Conservation (phyloP, 2,113 vertebrate genomes). For the Cyanoderma ruficeps region DNA sequence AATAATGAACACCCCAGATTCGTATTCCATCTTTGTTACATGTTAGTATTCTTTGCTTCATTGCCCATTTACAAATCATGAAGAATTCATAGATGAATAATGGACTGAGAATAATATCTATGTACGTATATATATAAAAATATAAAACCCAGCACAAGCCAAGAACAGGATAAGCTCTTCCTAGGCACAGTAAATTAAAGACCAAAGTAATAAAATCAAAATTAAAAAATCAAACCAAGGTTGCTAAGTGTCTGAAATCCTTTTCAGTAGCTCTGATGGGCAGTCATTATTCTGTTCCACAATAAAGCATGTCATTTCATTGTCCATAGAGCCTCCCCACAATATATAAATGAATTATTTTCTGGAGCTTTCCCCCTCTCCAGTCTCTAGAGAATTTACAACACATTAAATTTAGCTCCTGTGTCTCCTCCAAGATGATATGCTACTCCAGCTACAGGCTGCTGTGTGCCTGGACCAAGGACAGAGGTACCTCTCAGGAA, state of each 20-base stretch:
- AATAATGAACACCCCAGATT: neutral
- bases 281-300: neutral
- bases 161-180: neutral
- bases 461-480: neutral
- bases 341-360: neutral
- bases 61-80: constrained; percentile 3
- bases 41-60: neutral
- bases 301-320: neutral
- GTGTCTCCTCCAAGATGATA: neutral
- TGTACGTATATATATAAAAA: neutral
- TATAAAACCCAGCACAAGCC: neutral
- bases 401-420: neutral
- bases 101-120: neutral
- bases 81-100: constrained; percentile 33
- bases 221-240: neutral
- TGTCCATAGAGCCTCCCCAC: neutral
- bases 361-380: neutral
- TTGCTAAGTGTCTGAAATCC: neutral
- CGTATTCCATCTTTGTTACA: neutral
- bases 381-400: neutral
- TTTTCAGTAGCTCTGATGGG: neutral
- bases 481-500: neutral
- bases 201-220: neutral
- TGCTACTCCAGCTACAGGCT: neutral
- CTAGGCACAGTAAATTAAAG: neutral